phyloP scores from a whole-genome alignment of 1,140 invertebrate genomes.

The Caenorhabditis briggsae region DNA sequence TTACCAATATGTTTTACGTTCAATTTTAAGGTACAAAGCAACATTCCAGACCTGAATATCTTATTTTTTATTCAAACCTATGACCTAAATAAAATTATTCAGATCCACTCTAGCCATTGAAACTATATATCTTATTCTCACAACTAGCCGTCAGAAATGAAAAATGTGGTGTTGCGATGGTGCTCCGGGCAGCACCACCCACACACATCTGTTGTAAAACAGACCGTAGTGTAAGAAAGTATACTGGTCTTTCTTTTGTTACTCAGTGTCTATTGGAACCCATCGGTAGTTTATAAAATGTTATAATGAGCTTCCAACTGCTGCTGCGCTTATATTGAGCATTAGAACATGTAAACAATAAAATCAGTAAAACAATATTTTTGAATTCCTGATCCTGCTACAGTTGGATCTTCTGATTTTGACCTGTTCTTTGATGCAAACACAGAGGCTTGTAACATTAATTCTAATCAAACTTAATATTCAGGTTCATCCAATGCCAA shows the following conservation, averaged over 20 bases:
- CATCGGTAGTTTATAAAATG: background rate
- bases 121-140: constrained; percentile 5
- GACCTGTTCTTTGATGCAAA: too few species aligned
- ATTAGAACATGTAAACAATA: too few species aligned
- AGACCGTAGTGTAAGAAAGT: background rate
- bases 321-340: too few species aligned
- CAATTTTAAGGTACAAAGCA: too few species aligned
- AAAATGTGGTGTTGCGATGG: background rate
- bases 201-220: background rate
- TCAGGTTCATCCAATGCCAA: constrained; percentile 58
- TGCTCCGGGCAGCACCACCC: background rate
- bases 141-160: background rate
- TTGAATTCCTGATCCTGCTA: too few species aligned
- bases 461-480: background rate
- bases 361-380: too few species aligned
- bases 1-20: too few species aligned
- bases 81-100: too few species aligned
- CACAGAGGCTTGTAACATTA: background rate
- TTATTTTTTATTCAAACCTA: too few species aligned
- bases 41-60: too few species aligned
- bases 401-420: too few species aligned
- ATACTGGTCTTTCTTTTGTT: background rate
- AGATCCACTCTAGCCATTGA: too few species aligned
- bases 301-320: background rate
- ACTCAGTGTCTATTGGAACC: background rate